Evolutionary conservation across 2,888 invertebrate species (phyloP).

Genomic region (Sepiola atlantica): DNA sequence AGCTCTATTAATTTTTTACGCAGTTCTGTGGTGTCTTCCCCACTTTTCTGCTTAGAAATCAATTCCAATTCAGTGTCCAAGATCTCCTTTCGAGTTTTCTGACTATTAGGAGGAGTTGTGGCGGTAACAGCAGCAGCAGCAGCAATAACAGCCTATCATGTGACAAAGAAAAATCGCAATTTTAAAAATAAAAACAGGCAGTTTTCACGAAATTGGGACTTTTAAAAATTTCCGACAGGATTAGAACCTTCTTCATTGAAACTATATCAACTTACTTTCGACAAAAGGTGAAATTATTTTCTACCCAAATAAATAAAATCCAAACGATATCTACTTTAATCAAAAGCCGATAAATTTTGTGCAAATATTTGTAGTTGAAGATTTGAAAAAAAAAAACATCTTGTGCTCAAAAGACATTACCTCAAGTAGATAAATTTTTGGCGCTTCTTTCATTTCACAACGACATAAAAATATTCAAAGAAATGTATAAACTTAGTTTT

Average conservation of each 20-base stretch:
- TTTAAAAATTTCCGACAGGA: background rate
- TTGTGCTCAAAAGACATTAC: background rate
- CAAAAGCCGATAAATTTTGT: background rate
- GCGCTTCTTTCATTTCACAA: too few relatives aligned
- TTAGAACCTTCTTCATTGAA: background rate
- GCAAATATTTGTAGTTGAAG: background rate
- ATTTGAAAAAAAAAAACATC: background rate
- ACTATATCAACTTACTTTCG: background rate
- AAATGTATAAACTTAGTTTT: too few relatives aligned
- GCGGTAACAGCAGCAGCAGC: background rate
- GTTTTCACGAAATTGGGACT: background rate
- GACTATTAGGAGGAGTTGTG: background rate
- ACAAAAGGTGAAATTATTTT: background rate
- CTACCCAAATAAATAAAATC: background rate
- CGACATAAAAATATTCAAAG: too few relatives aligned
- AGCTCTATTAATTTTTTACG: constrained; percentile 86
- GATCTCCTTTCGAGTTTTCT: constrained; percentile 85
- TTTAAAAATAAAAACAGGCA: background rate
- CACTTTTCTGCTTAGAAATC: constrained; percentile 90
- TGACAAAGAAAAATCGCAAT: background rate
- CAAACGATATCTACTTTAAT: background rate
- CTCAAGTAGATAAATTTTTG: too few relatives aligned
- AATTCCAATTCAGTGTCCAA: constrained; percentile 93
- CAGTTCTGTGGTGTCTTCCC: constrained; percentile 86
- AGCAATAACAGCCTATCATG: background rate